Percentiles rank a stretch among this genome's conserved stretches.
Evolutionary conservation across 2,113 vertebrate species (phyloP).

Genomic region (Balaenoptera acutorostrata): DNA sequence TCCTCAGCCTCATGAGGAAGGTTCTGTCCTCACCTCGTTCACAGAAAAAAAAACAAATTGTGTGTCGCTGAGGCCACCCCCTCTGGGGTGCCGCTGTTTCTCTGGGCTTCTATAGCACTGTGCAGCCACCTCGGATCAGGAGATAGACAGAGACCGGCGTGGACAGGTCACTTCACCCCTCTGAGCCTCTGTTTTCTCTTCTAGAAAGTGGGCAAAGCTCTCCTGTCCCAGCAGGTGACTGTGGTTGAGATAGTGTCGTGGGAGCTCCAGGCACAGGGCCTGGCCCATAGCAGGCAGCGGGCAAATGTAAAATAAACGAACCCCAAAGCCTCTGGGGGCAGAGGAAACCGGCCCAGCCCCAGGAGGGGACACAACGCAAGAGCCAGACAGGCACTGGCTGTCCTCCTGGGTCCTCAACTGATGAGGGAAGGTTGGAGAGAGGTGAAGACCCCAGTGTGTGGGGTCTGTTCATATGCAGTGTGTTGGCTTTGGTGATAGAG

Average conservation of each 20-base stretch:
- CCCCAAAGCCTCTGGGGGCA: not conserved
- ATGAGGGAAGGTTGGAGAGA: not conserved
- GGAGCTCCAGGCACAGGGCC: not conserved
- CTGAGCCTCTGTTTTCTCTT: not conserved
- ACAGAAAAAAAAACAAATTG: not conserved
- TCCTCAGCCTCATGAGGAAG: not conserved
- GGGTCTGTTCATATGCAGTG: not conserved
- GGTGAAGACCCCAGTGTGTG: fast-evolving
- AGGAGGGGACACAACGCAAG: fast-evolving
- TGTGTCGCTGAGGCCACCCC: not conserved
- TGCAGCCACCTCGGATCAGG: not conserved
- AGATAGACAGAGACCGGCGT: not conserved
- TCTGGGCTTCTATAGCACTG: not conserved
- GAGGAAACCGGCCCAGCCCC: not conserved
- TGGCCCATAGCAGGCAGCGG: not conserved
- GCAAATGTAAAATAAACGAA: not conserved
- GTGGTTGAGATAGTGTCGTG: not conserved
- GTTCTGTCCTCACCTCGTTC: not conserved
- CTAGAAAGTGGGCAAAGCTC: not conserved
- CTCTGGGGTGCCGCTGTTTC: not conserved
- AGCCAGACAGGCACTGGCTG: too few relatives aligned
- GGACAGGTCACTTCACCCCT: not conserved
- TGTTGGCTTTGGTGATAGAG: not conserved
- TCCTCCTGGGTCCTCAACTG: too few relatives aligned
- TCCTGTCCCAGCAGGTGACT: not conserved